phyloP scores from a whole-genome alignment of 2,888 invertebrate genomes.

The Sicus ferrugineus region DNA sequence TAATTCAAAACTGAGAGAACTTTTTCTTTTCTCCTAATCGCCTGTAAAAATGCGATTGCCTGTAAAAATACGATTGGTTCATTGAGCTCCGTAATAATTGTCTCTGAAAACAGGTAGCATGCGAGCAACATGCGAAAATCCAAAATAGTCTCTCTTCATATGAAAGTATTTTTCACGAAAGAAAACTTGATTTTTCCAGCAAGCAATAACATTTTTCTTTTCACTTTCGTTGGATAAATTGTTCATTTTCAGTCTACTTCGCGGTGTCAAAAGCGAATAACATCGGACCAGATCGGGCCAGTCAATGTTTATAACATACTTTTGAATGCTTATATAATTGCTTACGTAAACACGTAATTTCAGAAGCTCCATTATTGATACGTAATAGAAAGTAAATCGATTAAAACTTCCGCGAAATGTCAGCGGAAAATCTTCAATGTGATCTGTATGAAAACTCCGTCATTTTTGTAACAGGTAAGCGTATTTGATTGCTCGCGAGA shows the following conservation, averaged over 20 bases:
- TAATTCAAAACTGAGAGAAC: too few relatives aligned
- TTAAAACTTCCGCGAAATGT: conserved; percentile 1
- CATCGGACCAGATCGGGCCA: neutral
- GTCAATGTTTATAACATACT: neutral
- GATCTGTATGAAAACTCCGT: conserved; percentile 55
- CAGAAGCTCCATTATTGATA: neutral
- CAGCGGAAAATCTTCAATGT: neutral
- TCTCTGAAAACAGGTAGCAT: too few relatives aligned
- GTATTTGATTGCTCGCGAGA: too few relatives aligned
- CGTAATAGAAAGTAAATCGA: too few relatives aligned
- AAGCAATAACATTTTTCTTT: neutral
- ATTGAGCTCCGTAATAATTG: too few relatives aligned
- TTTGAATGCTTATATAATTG: neutral
- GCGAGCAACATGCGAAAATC: too few relatives aligned
- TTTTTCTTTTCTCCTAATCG: too few relatives aligned
- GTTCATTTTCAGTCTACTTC: conserved; percentile 1
- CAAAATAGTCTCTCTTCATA: conserved; percentile 1
- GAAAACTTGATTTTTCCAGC: conserved; percentile 21
- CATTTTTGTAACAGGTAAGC: conserved; percentile 57
- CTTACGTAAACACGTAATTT: conserved; percentile 1
- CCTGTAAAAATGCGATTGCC: too few relatives aligned
- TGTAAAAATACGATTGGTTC: too few relatives aligned
- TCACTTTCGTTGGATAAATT: conserved; percentile 7
- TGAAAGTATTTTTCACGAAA: conserved; percentile 17
- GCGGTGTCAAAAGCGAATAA: conserved; percentile 12